Evolutionary conservation across 1,140 invertebrate genomes (phyloP).

Genomic region (Oryctes rhinoceros): DNA sequence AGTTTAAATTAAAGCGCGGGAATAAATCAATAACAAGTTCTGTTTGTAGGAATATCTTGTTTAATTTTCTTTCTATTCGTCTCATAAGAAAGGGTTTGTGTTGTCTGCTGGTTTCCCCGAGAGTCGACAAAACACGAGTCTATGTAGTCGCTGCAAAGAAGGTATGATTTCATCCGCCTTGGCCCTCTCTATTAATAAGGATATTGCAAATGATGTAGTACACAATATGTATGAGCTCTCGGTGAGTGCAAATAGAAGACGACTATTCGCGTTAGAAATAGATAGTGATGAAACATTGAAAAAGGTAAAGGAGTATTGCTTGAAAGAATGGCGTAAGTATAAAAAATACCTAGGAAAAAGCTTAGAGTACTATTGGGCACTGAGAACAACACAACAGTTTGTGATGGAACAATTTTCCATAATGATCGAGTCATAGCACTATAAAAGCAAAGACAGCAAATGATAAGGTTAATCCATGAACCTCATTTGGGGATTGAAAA

Average conservation of each 20-base stretch:
- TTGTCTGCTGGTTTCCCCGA: no score
- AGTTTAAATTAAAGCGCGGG: no score
- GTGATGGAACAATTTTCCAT: constrained; percentile 36
- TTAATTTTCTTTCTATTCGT: no score
- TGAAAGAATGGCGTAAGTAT: constrained; percentile 7
- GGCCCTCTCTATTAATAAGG: no score
- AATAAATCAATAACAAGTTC: no score
- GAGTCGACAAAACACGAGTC: no score
- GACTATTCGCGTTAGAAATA: neutral
- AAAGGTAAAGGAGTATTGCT: constrained; percentile 14
- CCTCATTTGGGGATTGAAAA: neutral
- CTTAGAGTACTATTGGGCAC: constrained; percentile 5
- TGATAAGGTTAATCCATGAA: constrained; percentile 36
- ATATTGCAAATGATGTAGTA: constrained; percentile 17
- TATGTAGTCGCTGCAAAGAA: no score
- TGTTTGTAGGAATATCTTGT: no score
- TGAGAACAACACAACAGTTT: constrained; percentile 13
- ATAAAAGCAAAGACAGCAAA: constrained; percentile 2
- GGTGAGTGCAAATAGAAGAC: constrained; percentile 23
- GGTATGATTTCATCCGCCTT: no score
- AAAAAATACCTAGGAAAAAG: neutral
- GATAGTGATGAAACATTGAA: constrained; percentile 11
- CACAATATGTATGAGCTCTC: constrained; percentile 5
- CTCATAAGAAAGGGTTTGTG: no score
- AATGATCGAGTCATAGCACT: constrained; percentile 39